A percentile compares a stretch with the other conserved stretches of the same genome.
These are phyloP conservation scores for Perccottus glenii DNA, from an alignment of 2,113 vertebrate species.

Conservation along the genomic window DNA sequence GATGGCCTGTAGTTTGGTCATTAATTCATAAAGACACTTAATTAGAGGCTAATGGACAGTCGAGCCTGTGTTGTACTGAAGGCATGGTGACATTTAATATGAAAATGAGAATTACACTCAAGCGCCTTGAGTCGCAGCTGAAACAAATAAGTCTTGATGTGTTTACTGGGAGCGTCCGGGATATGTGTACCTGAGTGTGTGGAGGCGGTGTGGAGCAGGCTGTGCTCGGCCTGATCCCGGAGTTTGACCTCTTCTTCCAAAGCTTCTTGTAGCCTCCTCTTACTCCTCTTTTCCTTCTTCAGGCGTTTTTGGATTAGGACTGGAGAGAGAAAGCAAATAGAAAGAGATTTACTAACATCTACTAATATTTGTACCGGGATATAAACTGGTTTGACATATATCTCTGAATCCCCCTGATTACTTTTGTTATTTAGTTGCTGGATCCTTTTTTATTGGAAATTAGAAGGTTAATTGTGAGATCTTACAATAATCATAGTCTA, in stretches of 20 bases:
- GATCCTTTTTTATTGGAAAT: no score
- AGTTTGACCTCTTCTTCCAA: conserved; percentile 77
- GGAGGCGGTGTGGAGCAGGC: conserved; percentile 65
- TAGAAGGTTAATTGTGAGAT: no score
- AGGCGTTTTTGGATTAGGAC: conserved; percentile 77
- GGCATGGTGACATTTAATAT: conserved; percentile 59
- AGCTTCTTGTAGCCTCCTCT: conserved; percentile 77
- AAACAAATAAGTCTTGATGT: conserved; percentile 12
- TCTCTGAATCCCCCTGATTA: no score
- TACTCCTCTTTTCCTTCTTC: conserved; percentile 78
- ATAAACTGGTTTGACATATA: no score
- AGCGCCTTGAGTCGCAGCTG: conserved; percentile 3
- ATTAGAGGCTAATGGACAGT: conserved; percentile 68
- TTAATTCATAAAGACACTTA: conserved; percentile 73
- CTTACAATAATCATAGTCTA: no score
- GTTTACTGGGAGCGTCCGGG: neutral
- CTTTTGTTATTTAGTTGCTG: no score
- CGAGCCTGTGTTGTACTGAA: conserved; percentile 38
- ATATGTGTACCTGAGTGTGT: conserved; percentile 60
- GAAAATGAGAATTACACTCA: conserved; percentile 43
- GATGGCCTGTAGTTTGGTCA: conserved; percentile 67
- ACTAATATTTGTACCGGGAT: neutral
- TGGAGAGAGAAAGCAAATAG: conserved; percentile 15
- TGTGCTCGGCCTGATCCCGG: conserved; percentile 75
- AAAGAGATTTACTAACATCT: neutral